Evolutionary conservation across 2,113 vertebrate genomes (phyloP), one percentile per base, ranked within the genome.

Genomic region (Corythornis vintsioides): DNA sequence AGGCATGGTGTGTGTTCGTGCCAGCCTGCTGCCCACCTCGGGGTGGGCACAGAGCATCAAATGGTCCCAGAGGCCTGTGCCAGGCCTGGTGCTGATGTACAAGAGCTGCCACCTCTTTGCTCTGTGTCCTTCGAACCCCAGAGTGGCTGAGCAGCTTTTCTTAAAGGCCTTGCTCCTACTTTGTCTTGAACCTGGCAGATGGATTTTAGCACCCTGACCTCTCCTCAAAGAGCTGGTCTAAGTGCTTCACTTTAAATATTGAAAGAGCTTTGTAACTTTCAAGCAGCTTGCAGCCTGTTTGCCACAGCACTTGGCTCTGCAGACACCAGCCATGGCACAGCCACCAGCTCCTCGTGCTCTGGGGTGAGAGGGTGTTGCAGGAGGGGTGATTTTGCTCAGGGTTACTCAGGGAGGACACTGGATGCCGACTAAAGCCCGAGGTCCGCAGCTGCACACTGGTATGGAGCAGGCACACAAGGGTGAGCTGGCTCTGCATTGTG

Each of bases 151-250:
- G 15, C 40, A 64, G 35, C 3, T 0, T 40, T 57, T 33, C 38
- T 63, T 59, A 19, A 20, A 31, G n/a, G 91, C 57, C 15, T 48
- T n/a, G 28, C 22, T 76, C 50, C 55, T 45, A 6, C 67, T 79
- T 69, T 13, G 25, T 79, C 94, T 84, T 95, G 93, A 97, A 94
- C 95, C 97, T 96, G 96, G 97, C 97, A 98, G 97, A 97, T 96
- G 97, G 96, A 96, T 96, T 95, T 97, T 97, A 97, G 98, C 97
- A 97, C 75, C 24, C 56, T 97, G 96, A 97, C 97, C 97, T 93
- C 75, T 93, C 89, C 59, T 88, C 90, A 90, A 96, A 96, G 91
- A 95, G 92, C 91, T 87, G 83, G n/a, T 83, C 89, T 96, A 94
- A 97, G 90, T 97, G 60, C 63, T 84, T 73, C 66, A 13, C 55